These are phyloP conservation scores for Lasioglossum albipes DNA, from an alignment of 1,140 invertebrate species.

Conservation along the genomic window DNA sequence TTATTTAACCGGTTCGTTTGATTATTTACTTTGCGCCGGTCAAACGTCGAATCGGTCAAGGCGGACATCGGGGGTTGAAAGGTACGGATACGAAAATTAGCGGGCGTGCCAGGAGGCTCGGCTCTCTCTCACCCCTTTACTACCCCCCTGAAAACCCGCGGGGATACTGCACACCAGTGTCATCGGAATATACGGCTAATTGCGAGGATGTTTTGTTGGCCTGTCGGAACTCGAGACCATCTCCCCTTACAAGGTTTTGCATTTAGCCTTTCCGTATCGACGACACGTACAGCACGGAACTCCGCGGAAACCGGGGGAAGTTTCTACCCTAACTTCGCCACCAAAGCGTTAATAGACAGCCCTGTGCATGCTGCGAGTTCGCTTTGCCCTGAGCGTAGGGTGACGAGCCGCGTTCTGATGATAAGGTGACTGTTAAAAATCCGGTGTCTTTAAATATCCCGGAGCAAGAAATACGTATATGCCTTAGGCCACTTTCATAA, in stretches of 20 bases:
- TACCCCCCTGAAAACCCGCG: constrained; percentile 41
- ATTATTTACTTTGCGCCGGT: background rate
- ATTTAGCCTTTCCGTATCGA: constrained; percentile 74
- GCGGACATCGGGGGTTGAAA: constrained; percentile 30
- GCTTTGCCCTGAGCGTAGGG: background rate
- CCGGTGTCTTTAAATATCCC: no score
- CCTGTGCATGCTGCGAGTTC: constrained; percentile 14
- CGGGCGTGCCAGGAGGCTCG: constrained; percentile 1
- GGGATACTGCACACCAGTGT: constrained; percentile 68
- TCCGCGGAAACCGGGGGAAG: constrained; percentile 43
- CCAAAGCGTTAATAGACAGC: constrained; percentile 38
- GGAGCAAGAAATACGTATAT: no score
- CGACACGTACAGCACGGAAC: constrained; percentile 48
- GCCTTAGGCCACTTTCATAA: no score
- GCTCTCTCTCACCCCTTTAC: background rate
- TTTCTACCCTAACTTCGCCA: constrained; percentile 41
- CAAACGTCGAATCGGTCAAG: constrained; percentile 9
- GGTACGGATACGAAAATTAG: constrained; percentile 54
- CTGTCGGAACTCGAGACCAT: constrained; percentile 67
- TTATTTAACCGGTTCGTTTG: constrained; percentile 67
- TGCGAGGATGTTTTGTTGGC: constrained; percentile 75
- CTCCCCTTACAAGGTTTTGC: constrained; percentile 78
- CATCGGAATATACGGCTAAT: constrained; percentile 76
- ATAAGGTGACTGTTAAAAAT: background rate
- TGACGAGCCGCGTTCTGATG: background rate